phyloP scores from a whole-genome alignment of 1,140 invertebrate genomes.

The Lasioglossum albipes region DNA sequence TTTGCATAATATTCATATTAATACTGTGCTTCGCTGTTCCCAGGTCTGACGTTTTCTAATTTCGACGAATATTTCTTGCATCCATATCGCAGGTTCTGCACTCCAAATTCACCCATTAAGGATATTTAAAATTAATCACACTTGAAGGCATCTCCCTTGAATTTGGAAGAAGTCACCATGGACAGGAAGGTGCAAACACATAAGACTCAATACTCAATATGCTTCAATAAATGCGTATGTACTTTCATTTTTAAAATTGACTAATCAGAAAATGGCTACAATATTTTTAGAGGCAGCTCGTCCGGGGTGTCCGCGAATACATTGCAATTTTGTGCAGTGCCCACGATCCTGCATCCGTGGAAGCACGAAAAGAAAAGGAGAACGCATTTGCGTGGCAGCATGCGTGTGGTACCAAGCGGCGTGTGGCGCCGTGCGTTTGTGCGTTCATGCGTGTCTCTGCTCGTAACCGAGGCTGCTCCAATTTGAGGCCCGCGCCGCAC shows the following conservation, averaged over 20 bases:
- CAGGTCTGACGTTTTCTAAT: background rate
- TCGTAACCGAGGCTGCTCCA: constrained; percentile 65
- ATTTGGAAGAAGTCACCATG: too few species aligned
- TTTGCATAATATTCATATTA: too few species aligned
- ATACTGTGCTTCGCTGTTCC: background rate
- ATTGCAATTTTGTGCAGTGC: background rate
- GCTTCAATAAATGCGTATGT: too few species aligned
- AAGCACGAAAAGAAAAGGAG: constrained; percentile 8
- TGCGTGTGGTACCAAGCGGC: constrained; percentile 56
- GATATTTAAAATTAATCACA: too few species aligned
- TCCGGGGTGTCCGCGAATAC: background rate
- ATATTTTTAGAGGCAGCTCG: background rate
- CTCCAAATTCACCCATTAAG: too few species aligned
- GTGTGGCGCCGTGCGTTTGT: constrained; percentile 69
- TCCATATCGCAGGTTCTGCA: too few species aligned
- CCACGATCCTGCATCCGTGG: background rate
- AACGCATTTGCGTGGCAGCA: constrained; percentile 39
- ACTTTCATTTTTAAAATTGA: too few species aligned
- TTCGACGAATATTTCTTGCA: background rate
- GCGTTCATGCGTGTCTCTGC: constrained; percentile 71
- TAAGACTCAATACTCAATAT: too few species aligned
- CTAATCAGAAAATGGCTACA: too few species aligned
- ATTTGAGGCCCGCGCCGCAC: constrained; percentile 64
- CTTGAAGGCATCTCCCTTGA: too few species aligned
- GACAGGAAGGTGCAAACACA: too few species aligned